phyloP scores from a whole-genome alignment of 2,113 vertebrate species.

The Orthonyx spaldingii region DNA sequence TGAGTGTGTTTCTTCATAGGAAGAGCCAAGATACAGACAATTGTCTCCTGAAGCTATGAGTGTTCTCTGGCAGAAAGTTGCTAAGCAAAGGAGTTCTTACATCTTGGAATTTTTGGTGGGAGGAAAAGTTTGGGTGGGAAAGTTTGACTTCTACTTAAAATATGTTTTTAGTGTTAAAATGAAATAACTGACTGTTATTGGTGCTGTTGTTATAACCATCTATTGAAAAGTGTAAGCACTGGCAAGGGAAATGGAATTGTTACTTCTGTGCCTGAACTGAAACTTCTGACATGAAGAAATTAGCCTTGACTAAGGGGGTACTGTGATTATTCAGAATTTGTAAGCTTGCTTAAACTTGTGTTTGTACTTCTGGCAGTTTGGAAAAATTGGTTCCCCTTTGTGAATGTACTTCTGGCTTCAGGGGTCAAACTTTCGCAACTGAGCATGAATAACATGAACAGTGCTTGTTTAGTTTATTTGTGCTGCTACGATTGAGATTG shows the following conservation, averaged over 20 bases:
- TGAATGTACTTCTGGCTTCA: conserved; percentile 4
- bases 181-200: neutral
- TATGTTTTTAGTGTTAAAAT: neutral
- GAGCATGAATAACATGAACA: neutral
- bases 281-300: neutral
- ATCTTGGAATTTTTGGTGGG: neutral
- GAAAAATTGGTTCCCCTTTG: neutral
- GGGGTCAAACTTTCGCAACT: neutral
- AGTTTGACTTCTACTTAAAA: neutral
- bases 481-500: neutral
- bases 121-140: neutral
- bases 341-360: neutral
- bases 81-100: neutral
- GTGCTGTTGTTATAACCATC: neutral
- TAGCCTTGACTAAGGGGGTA: neutral
- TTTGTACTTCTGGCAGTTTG: neutral
- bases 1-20: neutral
- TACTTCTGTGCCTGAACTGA: neutral
- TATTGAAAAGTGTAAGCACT: neutral
- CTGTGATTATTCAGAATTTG: neutral
- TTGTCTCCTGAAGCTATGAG: neutral
- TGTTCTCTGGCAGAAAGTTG: neutral
- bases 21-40: neutral
- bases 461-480: conserved; percentile 20
- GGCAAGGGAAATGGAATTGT: neutral